phyloP scores from a whole-genome alignment of 2,888 invertebrate genomes.

The Agonopterix heracliana region DNA sequence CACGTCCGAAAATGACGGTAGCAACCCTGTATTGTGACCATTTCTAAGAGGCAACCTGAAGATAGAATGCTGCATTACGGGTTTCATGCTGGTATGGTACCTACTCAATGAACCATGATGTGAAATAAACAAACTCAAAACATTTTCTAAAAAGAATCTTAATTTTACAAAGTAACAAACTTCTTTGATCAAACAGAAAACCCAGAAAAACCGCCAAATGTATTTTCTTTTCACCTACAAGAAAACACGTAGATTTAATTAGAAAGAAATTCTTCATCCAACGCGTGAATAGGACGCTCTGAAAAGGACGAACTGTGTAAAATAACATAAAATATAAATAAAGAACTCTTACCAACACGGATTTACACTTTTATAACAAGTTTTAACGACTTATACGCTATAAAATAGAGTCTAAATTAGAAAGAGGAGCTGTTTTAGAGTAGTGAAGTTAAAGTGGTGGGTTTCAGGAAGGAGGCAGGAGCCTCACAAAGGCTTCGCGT shows the following conservation, averaged over 20 bases:
- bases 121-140: too few species aligned
- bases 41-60: too few species aligned
- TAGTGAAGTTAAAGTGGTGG: constrained; percentile 4
- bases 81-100: too few species aligned
- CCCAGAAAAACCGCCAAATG: neutral
- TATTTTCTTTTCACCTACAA: constrained; percentile 12
- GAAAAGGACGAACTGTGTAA: constrained; percentile 28
- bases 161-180: too few species aligned
- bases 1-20: too few species aligned
- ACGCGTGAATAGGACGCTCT: constrained; percentile 38
- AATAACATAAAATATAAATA: constrained; percentile 45
- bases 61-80: too few species aligned
- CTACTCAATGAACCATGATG: too few species aligned
- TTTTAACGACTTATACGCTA: neutral
- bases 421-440: neutral
- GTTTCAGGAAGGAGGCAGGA: constrained; percentile 10
- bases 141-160: too few species aligned
- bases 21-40: too few species aligned
- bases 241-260: constrained; percentile 42
- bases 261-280: constrained; percentile 35
- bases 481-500: constrained; percentile 10
- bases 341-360: constrained; percentile 17
- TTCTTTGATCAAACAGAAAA: neutral
- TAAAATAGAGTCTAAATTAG: constrained; percentile 11
- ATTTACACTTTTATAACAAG: neutral